Base-by-base conservation (phyloP, 2,888 invertebrate species). In the Sipha maydis region DNA sequence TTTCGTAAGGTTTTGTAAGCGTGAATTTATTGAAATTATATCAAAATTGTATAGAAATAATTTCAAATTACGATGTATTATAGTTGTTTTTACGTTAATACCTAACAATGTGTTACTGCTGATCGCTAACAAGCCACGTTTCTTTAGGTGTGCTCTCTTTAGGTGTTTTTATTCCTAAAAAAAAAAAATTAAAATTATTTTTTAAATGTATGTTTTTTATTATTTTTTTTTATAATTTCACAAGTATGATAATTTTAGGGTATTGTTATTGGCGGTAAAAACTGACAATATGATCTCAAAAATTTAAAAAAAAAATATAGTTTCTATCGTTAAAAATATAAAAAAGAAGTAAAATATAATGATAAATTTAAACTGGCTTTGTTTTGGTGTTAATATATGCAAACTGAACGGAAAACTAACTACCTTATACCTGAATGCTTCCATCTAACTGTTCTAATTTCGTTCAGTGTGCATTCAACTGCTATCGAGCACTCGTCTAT, bases 71-170 rank as follows among this genome's bases (percentile, higher is more conserved):
- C 79, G 79, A 80, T 86, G 86, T 86, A 86, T 86, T 86, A 80
- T 86, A 80, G 86, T 86, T 79, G 85, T 85, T 79, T 78, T 85
- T 79, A 85, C 78, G 71, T 86, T 80, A 86, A 86, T 86, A 61
- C 41, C 31, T 86, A 86, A 86, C 86, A 77, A 85, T 56, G 80
- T 86, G 79, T 86, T 80, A 86, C 86, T 86, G 86, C 86, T 86
- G 86, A 86, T 86, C 73, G 86, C 86, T 86, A 86, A 86, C 86
- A 86, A 86, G 86, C 86, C 86, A 86, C 86, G 86, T 86, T 86
- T 86, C 86, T 86, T 86, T 86, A 86, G 86, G 86, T 86, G 86
- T 86, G 86, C 80, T 86, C 80, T 41, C 79, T 86, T 38, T 48
- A 79, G 54, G 61, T 69, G 38, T 79, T 69, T 75, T 79, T 54